Evolutionary conservation across 2,888 invertebrate species (phyloP).

Genomic region (Biston stratarius): DNA sequence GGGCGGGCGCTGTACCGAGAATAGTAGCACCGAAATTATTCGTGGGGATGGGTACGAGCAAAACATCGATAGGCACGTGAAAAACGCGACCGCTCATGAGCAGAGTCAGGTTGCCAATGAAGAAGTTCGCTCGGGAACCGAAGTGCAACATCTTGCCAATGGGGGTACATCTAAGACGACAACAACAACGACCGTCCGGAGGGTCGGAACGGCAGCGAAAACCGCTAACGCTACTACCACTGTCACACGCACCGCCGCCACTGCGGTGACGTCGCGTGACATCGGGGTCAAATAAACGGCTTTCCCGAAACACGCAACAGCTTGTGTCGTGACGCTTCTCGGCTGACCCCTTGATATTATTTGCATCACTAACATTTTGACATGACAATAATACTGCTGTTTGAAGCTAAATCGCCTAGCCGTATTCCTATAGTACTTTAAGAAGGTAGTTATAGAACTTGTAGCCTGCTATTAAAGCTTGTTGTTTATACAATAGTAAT

Average conservation of each 20-base stretch:
- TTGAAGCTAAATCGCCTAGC: background rate
- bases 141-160: conserved; percentile 74
- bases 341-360: conserved; percentile 35
- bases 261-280: conserved; percentile 76
- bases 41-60: conserved; percentile 71
- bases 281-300: conserved; percentile 72
- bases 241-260: conserved; percentile 72
- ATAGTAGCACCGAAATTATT: conserved; percentile 64
- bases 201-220: conserved; percentile 73
- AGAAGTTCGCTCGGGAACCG: conserved; percentile 71
- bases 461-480: conserved; percentile 2
- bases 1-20: conserved; percentile 63
- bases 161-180: conserved; percentile 77
- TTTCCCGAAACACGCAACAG: conserved; percentile 16
- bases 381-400: conserved; percentile 28
- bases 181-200: conserved; percentile 75
- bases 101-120: conserved; percentile 68
- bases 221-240: conserved; percentile 71
- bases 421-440: conserved; percentile 7
- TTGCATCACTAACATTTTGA: conserved; percentile 21
- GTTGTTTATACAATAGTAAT: conserved; percentile 18
- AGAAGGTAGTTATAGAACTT: background rate
- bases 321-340: conserved; percentile 20
- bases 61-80: conserved; percentile 66
- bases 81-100: conserved; percentile 70